Base-by-base conservation (phyloP, 1,140 invertebrate species). In the Trichonephila inaurata region DNA sequence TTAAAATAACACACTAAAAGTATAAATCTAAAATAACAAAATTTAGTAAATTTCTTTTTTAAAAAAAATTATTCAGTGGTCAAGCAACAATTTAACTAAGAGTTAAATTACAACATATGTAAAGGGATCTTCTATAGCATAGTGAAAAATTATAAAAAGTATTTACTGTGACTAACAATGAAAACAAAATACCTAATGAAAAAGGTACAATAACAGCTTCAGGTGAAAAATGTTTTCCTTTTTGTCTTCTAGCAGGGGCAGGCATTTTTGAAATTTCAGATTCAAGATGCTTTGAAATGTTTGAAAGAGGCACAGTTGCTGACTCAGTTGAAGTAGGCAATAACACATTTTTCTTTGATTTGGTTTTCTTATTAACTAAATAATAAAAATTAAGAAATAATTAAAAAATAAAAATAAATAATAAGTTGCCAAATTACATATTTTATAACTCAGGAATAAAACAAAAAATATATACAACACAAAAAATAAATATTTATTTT, bases 131-230 rank as follows among this genome's bases (percentile, higher is more conserved):
- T 51, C 10, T 51, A 51, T 51, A 0, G 10, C 51, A 51, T 51
- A 51, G 51, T 51, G 10, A 10, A 51, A 51, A 51, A 51, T 10
- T 51, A 40, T 7, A 51, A 28, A 28, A 51, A 12, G 10, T 12
- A 51, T 51, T 51, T 51, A 51, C 51, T 51, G 51, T 51, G 33
- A 40, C 51, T 51, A 12, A 10, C 51, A 51, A 51, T 51, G 51
- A 66, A 88, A 72, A 77, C 10, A 16, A 81, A 28, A 85, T 92
- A 92, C 90, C 90, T 51, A 85, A 62, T 24, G 81, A 62, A 66
- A 92, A 92, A 44, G 90, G 90, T 85, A 92, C 60, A n/a, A 28
- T 58, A 66, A 92, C 90, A 24, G 81, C 81, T 85, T 92, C 61
- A 6, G 81, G 40, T 7, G 60, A 92, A 92, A 24, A 92, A 66